Base-by-base conservation (phyloP, 2,888 invertebrate genomes). In the Mythimna vitellina region DNA sequence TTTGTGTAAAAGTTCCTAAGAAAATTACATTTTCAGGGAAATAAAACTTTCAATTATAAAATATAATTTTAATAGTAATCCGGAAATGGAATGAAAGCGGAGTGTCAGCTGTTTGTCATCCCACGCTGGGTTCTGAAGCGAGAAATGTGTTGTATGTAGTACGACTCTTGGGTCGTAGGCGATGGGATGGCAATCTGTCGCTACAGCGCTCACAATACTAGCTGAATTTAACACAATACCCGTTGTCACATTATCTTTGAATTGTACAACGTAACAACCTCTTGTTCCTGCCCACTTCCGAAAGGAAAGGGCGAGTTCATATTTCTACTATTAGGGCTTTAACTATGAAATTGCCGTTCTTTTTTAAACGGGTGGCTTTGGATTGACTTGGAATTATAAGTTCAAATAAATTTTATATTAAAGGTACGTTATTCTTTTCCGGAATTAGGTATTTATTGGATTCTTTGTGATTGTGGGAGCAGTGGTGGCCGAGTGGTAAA, bases 81-180 rank as follows among this genome's bases (percentile, higher is more conserved):
- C 66, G 49, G 65, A 83, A 82, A 53, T 70, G 80, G 56, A 68
- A 73, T 79, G 74, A 70, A 70, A 82, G 57, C 67, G 60, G 14
- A 20, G 46, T 82, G 80, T 74, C 83, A 81, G 83, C 80, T 82
- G 81, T 65, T 58, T 60, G 38, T 85, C 71, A 65, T 83, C 83
- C 83, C 83, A 83, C 83, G 85, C 77, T 42, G 69, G 25, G 74
- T 70, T 75, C 60, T 85, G 75, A 65, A 71, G 80, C 83, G 80
- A 69, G 74, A 74, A 83, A 82, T 83, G 66, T 79, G 70, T 73
- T 79, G 25, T 74, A 78, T 79, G 25, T 74, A 78, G 51, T 64
- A 49, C 35, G 35, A 68, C n/a, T 38, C 14, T n/a, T 22, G 69
- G 54, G n/a, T 68, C 68, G 73, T 82, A 82, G 69, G 82, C 78